Conservation (phyloP, 1,140 invertebrate species). For the Zaprionus inermis region DNA sequence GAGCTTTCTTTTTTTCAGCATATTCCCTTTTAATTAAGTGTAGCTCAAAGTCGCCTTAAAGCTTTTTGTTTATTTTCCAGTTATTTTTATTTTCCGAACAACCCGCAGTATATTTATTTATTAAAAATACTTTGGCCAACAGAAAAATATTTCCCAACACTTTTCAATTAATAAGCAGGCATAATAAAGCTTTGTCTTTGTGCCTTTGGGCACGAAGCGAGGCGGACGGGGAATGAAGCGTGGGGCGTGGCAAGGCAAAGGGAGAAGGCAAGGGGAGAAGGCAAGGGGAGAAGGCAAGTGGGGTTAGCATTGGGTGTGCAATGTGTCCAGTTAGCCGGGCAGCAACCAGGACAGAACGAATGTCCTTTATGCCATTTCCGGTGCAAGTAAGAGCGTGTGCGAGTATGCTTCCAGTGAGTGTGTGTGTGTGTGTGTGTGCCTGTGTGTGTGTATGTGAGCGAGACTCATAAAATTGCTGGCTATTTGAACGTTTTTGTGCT, state of each 20-base stretch:
- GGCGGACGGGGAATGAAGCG: too few relatives aligned
- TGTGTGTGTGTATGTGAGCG: conserved; percentile 33
- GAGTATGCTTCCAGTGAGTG: conserved; percentile 3
- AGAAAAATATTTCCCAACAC: not conserved
- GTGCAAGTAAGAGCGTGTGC: conserved; percentile 47
- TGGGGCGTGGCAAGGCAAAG: too few relatives aligned
- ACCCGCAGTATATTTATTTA: conserved; percentile 50
- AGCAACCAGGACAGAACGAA: conserved; percentile 8
- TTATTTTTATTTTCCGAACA: conserved; percentile 47
- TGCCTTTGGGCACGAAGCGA: too few relatives aligned
- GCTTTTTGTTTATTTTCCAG: conserved; percentile 1
- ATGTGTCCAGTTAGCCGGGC: conserved; percentile 5
- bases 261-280: not conserved
- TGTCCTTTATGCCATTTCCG: conserved; percentile 60
- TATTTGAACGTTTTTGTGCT: conserved; percentile 77
- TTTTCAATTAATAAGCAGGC: conserved; percentile 27
- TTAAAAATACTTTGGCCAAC: conserved; percentile 40
- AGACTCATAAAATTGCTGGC: conserved; percentile 81
- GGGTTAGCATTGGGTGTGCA: not conserved
- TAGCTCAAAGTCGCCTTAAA: conserved; percentile 2
- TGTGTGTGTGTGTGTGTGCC: conserved; percentile 37
- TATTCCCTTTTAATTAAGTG: too few relatives aligned
- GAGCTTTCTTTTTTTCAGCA: not conserved
- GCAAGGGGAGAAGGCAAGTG: not conserved
- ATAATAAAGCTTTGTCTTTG: conserved; percentile 32